Evolutionary conservation across 2,113 vertebrate genomes (phyloP).

Genomic region (Climacteris rufus): DNA sequence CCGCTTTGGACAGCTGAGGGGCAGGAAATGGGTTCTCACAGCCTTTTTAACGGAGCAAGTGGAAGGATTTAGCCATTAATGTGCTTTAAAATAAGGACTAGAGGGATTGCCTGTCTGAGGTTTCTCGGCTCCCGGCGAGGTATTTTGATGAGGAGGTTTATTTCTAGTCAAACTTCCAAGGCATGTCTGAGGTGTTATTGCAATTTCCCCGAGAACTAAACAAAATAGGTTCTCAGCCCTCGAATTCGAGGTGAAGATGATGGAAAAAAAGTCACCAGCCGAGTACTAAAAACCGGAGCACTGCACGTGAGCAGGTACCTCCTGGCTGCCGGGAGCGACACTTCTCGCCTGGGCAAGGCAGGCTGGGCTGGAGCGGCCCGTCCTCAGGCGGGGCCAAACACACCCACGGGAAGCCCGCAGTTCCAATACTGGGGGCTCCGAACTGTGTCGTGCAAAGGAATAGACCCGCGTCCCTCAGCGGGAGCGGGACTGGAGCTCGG

Average conservation of each 20-base stretch:
- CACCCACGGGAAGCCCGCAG: rapidly evolving
- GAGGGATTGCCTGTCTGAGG: not conserved
- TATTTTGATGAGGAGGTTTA: not conserved
- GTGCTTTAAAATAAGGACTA: not conserved
- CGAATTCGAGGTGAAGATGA: not conserved
- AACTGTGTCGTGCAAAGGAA: not conserved
- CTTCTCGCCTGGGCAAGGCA: not conserved
- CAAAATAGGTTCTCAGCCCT: not conserved
- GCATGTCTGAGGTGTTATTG: not conserved
- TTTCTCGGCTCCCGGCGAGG: not conserved
- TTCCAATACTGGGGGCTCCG: rapidly evolving
- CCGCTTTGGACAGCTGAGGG: not conserved
- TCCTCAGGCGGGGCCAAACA: not conserved
- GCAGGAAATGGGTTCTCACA: not conserved
- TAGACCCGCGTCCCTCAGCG: not conserved
- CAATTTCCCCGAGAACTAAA: not conserved
- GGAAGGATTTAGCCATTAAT: not conserved
- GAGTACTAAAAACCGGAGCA: not conserved
- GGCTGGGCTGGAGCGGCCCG: rapidly evolving
- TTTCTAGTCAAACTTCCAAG: not conserved
- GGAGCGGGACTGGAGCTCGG: not conserved
- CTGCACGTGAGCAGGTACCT: not conserved
- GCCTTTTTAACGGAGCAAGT: not conserved
- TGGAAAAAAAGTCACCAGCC: not conserved
- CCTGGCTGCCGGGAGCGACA: not conserved